Evolutionary conservation across 2,888 invertebrate genomes (phyloP), one percentile per base, ranked within the genome.

Genomic region (Bombylius discolor): DNA sequence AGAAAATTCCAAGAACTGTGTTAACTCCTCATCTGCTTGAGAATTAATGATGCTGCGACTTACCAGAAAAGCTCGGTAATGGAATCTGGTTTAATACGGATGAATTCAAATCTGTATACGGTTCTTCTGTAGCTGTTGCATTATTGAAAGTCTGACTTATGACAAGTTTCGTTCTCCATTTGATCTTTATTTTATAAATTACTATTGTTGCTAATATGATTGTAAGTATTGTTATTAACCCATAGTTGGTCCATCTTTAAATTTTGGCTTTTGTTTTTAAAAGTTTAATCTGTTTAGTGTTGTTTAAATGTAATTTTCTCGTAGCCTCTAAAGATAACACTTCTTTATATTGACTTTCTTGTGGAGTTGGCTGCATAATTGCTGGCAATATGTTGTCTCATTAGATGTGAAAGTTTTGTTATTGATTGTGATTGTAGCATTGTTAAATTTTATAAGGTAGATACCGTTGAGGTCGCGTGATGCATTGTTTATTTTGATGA

Each of bases 231-330:
- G 13, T 32, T 14, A 49, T 49, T 13, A 31, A 8, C 23, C 49
- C 49, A 47, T 47, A 47, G 12, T 12, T 47, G 4, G 14, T 47
- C 47, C 33, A 45, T 32, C 33, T 31, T 32, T 51, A n/a, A 32
- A 33, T 32, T 4, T 51, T 31, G 11, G 23, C 44, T 44, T 51
- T 32, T 5, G 51, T 44, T 42, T 51, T 44, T n/a, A 51, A 14
- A 7, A 51, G 51, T 7, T 42, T 31, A 11, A 55, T 57, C 49
- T 53, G 33, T 42, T 60, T 52, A 31, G 59, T 58, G 36, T 57
- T 58, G 33, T 56, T 55, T 4, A 50, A n/a, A 31, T 61, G 59
- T 13, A 58, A 47, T 44, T 60, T 56, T 31, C 59, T 57, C 53
- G 58, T 50, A 50, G 55, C 46, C 53, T 59, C 51, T 33, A 57